Evolutionary conservation across 1,140 invertebrate species (phyloP).

Genomic region (Galleria mellonella): DNA sequence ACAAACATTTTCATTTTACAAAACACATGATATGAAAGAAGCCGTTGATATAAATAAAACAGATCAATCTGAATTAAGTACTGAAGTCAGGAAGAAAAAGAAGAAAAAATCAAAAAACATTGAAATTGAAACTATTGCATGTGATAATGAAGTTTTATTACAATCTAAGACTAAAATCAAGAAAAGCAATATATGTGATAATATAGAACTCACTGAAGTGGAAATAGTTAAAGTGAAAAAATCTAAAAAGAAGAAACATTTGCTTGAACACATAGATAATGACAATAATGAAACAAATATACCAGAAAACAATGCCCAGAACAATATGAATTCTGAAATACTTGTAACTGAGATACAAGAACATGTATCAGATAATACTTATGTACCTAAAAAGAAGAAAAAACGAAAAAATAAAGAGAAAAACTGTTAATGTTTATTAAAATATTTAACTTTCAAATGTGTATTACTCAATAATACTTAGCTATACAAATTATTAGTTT

Average conservation of each 20-base stretch:
- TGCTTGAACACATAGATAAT: not conserved
- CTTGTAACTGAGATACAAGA: constrained; percentile 12
- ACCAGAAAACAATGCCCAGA: constrained; percentile 8
- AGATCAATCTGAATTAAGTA: constrained; percentile 15
- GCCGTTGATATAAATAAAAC: constrained; percentile 1
- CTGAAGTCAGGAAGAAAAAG: constrained; percentile 2
- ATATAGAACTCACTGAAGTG: not conserved
- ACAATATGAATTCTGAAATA: constrained; percentile 3
- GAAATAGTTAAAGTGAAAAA: constrained; percentile 15
- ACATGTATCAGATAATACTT: constrained; percentile 15
- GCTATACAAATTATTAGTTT: no score
- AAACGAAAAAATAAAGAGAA: constrained; percentile 42
- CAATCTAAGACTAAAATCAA: not conserved
- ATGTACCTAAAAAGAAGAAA: constrained; percentile 50
- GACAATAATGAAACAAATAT: constrained; percentile 1
- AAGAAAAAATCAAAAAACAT: constrained; percentile 1
- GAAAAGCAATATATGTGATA: not conserved
- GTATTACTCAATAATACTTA: no score
- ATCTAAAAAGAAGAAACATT: constrained; percentile 11
- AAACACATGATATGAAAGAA: constrained; percentile 3
- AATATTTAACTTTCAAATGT: no score
- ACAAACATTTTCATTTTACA: constrained; percentile 16
- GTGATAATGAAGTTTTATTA: not conserved
- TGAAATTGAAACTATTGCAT: not conserved
- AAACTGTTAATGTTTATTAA: not conserved